Conservation (phyloP, 1,140 invertebrate genomes). For the Cyrtorhinus lividipennis region DNA sequence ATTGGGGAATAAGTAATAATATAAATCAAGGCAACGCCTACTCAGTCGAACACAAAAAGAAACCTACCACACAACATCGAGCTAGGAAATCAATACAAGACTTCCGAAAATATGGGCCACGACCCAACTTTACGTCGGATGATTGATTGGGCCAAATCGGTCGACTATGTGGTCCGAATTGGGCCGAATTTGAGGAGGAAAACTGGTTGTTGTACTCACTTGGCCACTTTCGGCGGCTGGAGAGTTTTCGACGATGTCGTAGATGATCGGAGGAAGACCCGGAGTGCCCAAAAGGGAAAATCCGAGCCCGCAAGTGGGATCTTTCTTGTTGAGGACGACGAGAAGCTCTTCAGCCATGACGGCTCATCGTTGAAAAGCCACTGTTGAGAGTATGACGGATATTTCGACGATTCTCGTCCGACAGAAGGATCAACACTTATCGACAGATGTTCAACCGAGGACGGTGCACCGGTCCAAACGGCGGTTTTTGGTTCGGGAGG, state of each 20-base stretch:
- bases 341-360: conserved; percentile 74
- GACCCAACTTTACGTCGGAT: background rate
- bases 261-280: conserved; percentile 77
- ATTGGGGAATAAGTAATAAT: conserved; percentile 18
- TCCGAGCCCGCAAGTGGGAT: conserved; percentile 69
- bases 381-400: background rate
- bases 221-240: conserved; percentile 74
- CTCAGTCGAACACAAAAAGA: background rate
- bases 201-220: too few species aligned
- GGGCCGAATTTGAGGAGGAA: too few species aligned
- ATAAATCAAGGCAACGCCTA: conserved; percentile 10
- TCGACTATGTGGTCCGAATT: too few species aligned
- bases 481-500: too few species aligned
- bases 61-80: background rate
- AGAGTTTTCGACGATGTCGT: conserved; percentile 80
- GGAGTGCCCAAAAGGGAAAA: conserved; percentile 76
- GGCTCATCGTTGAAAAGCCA: background rate
- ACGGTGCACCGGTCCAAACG: too few species aligned
- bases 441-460: background rate
- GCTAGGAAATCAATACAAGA: background rate
- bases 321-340: conserved; percentile 58
- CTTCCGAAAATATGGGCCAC: conserved; percentile 3
- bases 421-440: too few species aligned
- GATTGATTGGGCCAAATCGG: too few species aligned
- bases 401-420: too few species aligned